A percentile compares a stretch with the other conserved stretches of the same genome.
Evolutionary conservation across 2,797 vertebrate species (phyloP).

Genomic region (Trachurus trachurus): DNA sequence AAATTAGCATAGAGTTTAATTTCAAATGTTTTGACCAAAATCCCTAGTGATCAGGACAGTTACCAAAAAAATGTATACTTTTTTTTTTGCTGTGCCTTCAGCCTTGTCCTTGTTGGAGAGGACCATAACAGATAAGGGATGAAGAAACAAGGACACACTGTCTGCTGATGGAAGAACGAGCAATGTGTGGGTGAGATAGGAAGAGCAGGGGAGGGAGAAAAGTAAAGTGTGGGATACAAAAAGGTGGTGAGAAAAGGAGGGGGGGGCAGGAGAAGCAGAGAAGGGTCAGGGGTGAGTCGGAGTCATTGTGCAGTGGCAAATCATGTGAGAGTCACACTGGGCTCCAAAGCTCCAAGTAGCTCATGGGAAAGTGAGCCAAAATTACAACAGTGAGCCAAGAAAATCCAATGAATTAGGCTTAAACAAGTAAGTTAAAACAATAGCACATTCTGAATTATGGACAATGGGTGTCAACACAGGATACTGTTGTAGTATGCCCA

Average conservation of each 20-base stretch:
- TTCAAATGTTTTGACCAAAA: not conserved
- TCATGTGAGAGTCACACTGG: conserved; percentile 83
- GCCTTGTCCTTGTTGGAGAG: not conserved
- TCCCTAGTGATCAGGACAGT: not conserved
- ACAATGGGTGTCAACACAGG: not conserved
- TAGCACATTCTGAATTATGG: conserved; percentile 10
- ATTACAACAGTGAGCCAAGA: conserved; percentile 25
- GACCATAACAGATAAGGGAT: not conserved
- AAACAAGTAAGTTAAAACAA: conserved; percentile 13
- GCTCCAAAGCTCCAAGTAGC: conserved; percentile 42
- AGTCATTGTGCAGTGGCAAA: conserved; percentile 59
- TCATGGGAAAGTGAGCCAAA: conserved; percentile 55
- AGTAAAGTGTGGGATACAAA: not conserved
- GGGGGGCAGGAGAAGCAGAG: not conserved
- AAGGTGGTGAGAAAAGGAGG: conserved; percentile 12
- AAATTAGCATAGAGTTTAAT: not conserved
- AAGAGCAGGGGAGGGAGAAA: not conserved
- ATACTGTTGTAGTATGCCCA: not conserved
- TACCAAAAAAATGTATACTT: too few species aligned
- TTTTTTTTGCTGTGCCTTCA: not conserved
- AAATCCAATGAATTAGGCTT: conserved; percentile 39
- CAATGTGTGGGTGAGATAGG: not conserved
- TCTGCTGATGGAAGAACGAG: not conserved
- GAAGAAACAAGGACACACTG: not conserved
- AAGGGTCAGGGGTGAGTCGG: conserved; percentile 37